Evolutionary conservation across 2,797 vertebrate genomes (phyloP).

Genomic region (Pseudochromis fuscus): DNA sequence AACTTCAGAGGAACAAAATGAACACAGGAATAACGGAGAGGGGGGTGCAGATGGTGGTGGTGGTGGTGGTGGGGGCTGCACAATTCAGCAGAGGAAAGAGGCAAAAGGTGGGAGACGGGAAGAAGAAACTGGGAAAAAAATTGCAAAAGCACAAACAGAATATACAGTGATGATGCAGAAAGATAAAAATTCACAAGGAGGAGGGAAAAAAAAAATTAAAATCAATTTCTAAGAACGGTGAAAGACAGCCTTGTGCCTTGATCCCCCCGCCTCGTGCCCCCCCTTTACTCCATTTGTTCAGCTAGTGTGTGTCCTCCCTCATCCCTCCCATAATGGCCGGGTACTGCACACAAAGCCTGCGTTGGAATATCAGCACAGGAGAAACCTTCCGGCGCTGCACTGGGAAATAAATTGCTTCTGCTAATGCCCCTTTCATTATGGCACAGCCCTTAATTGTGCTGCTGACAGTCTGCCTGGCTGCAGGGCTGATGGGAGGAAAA

Average conservation of each 20-base stretch:
- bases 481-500: constrained; percentile 68
- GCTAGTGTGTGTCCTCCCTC: constrained; percentile 50
- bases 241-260: constrained; percentile 32
- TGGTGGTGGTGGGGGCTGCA: constrained; percentile 4
- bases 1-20: constrained; percentile 84
- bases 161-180: neutral
- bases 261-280: neutral
- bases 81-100: constrained; percentile 38
- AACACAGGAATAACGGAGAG: constrained; percentile 72
- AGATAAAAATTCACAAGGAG: constrained; percentile 7
- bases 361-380: constrained; percentile 67
- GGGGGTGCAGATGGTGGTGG: neutral
- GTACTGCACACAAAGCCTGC: constrained; percentile 72
- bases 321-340: constrained; percentile 58
- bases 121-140: constrained; percentile 51
- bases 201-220: constrained; percentile 3
- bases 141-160: constrained; percentile 17
- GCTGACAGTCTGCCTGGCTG: constrained; percentile 74
- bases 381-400: constrained; percentile 75
- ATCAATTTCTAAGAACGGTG: constrained; percentile 50
- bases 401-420: constrained; percentile 83
- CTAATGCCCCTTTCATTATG: constrained; percentile 83
- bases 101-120: constrained; percentile 58
- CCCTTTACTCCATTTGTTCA: constrained; percentile 48
- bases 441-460: constrained; percentile 80